Conservation (phyloP, 1,140 invertebrate genomes). For the Zaprionus capensis region DNA sequence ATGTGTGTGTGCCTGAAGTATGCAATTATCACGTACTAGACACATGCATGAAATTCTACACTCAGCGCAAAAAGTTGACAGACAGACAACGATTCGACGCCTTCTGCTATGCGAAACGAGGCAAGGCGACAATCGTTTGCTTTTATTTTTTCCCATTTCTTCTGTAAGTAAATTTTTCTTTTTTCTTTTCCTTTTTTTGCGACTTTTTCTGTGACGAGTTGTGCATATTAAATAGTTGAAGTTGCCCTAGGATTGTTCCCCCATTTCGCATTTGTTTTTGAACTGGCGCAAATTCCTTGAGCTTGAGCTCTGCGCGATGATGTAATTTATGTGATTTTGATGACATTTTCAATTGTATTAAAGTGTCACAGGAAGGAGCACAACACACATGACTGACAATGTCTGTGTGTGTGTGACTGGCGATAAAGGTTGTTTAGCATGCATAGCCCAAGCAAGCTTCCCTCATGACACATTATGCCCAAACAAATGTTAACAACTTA, state of each 20-base stretch:
- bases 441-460: background rate
- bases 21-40: slow-evolving; percentile 70
- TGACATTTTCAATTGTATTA: slow-evolving; percentile 58
- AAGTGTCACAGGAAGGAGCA: background rate
- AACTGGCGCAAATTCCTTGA: slow-evolving; percentile 14
- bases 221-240: slow-evolving; percentile 67
- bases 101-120: slow-evolving; percentile 43
- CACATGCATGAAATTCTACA: slow-evolving; percentile 47
- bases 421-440: background rate
- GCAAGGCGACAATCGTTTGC: slow-evolving; percentile 61
- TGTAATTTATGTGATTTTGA: slow-evolving; percentile 77
- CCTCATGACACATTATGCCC: background rate
- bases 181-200: slow-evolving; percentile 8
- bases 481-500: background rate
- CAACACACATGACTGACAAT: background rate
- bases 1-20: slow-evolving; percentile 28
- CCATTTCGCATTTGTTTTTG: slow-evolving; percentile 33
- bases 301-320: slow-evolving; percentile 52
- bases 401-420: background rate
- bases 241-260: slow-evolving; percentile 36
- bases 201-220: slow-evolving; percentile 44
- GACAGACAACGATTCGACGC: slow-evolving; percentile 68
- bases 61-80: slow-evolving; percentile 53
- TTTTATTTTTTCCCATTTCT: slow-evolving; percentile 29
- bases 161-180: background rate